Conservation (phyloP, 1,140 invertebrate genomes). For the Atta texana region DNA sequence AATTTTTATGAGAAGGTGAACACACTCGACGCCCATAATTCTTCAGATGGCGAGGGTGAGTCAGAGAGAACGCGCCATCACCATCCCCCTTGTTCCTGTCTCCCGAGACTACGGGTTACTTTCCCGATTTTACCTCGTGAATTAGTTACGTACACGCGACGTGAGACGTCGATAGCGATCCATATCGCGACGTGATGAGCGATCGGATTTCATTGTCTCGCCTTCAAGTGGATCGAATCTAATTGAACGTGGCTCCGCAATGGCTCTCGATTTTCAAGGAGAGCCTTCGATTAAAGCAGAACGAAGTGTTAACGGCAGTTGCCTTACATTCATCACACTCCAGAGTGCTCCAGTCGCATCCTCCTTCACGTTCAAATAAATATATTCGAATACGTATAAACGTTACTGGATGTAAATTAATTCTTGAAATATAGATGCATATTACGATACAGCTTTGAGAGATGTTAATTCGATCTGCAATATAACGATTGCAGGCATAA, state of each 20-base stretch:
- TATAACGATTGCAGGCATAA: background rate
- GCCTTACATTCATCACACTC: conserved; percentile 57
- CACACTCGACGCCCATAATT: conserved; percentile 69
- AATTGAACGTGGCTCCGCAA: conserved; percentile 41
- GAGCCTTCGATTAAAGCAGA: conserved; percentile 53
- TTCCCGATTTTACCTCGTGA: conserved; percentile 70
- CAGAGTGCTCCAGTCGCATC: conserved; percentile 23
- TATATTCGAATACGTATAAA: background rate
- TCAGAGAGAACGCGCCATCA: conserved; percentile 63
- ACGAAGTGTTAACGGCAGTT: conserved; percentile 56
- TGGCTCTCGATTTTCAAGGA: conserved; percentile 58
- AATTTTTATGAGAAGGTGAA: conserved; percentile 63
- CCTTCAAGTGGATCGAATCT: conserved; percentile 25
- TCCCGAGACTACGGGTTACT: conserved; percentile 58
- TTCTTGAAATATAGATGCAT: background rate
- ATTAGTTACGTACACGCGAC: conserved; percentile 61
- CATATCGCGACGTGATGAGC: conserved; percentile 1
- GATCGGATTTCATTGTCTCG: conserved; percentile 60
- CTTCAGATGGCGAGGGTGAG: conserved; percentile 66
- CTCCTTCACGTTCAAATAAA: conserved; percentile 23
- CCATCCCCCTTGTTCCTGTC: conserved; percentile 48
- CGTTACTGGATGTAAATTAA: conserved; percentile 19
- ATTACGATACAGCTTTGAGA: conserved; percentile 1
- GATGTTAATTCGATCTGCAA: conserved; percentile 16
- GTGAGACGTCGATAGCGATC: conserved; percentile 54